Evolutionary conservation across 2,113 vertebrate genomes (phyloP).

Genomic region (Microtus oregoni): DNA sequence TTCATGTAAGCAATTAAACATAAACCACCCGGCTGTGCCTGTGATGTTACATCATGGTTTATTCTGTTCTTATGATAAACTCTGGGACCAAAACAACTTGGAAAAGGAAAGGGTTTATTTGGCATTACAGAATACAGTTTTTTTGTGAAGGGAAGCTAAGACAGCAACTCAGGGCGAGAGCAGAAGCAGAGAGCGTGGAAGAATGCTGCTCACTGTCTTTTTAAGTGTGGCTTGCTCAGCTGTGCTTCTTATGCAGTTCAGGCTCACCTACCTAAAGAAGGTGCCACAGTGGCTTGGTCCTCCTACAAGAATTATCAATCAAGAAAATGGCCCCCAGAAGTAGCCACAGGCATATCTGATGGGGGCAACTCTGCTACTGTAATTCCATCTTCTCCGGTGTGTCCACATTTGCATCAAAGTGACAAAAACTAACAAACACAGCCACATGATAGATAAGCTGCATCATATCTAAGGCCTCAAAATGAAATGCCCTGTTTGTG

Average conservation of each 20-base stretch:
- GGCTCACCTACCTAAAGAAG: background rate
- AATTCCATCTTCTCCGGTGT: background rate
- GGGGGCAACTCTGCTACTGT: background rate
- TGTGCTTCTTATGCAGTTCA: background rate
- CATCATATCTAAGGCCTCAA: background rate
- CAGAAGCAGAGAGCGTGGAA: background rate
- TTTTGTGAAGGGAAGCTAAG: background rate
- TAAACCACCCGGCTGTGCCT: background rate
- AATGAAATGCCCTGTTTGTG: background rate
- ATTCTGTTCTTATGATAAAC: background rate
- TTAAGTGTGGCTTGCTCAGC: background rate
- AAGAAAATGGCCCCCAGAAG: background rate
- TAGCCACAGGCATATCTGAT: no score
- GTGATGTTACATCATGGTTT: background rate
- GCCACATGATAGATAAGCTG: background rate
- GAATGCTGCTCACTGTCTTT: background rate
- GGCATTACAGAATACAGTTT: background rate
- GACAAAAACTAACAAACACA: background rate
- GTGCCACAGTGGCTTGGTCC: background rate
- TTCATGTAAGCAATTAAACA: slow-evolving; percentile 20
- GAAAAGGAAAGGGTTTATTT: background rate
- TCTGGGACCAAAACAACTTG: background rate
- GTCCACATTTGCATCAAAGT: background rate
- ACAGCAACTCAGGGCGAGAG: background rate
- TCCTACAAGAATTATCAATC: background rate